Percentiles rank a stretch among this genome's conserved stretches.
These are phyloP conservation scores for Sarotherodon lohbergeri DNA, from an alignment of 2,113 vertebrate species.

Conservation along the genomic window DNA sequence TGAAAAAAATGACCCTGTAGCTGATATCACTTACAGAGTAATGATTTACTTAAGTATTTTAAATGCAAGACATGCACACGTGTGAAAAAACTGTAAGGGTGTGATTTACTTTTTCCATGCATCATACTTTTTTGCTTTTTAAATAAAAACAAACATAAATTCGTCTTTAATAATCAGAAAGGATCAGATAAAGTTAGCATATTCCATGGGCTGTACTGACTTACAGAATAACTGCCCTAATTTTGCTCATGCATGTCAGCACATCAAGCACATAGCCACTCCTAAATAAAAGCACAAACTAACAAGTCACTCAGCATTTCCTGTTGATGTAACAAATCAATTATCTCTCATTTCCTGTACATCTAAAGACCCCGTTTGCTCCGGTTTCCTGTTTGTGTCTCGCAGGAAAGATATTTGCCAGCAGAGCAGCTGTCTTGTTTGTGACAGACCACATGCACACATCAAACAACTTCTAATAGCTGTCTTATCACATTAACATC, in stretches of 20 bases:
- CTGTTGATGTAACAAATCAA: conserved; percentile 61
- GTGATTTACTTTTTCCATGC: background rate
- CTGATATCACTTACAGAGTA: background rate
- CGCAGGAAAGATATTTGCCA: background rate
- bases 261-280: background rate
- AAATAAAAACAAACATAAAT: background rate
- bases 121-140: background rate
- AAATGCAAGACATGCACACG: background rate
- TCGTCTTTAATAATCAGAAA: background rate
- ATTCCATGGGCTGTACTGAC: background rate
- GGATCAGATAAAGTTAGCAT: background rate
- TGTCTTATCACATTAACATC: conserved; percentile 51
- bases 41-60: background rate
- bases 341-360: conserved; percentile 62
- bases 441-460: conserved; percentile 40
- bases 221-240: background rate
- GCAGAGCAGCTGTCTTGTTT: conserved; percentile 15
- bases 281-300: conserved; percentile 39
- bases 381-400: conserved; percentile 57
- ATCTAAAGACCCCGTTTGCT: conserved; percentile 15
- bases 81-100: background rate
- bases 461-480: conserved; percentile 39
- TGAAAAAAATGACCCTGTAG: background rate
- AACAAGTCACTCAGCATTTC: conserved; percentile 47
- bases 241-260: background rate